Conservation (phyloP, 2,113 vertebrate genomes). For the Tapirus terrestris region DNA sequence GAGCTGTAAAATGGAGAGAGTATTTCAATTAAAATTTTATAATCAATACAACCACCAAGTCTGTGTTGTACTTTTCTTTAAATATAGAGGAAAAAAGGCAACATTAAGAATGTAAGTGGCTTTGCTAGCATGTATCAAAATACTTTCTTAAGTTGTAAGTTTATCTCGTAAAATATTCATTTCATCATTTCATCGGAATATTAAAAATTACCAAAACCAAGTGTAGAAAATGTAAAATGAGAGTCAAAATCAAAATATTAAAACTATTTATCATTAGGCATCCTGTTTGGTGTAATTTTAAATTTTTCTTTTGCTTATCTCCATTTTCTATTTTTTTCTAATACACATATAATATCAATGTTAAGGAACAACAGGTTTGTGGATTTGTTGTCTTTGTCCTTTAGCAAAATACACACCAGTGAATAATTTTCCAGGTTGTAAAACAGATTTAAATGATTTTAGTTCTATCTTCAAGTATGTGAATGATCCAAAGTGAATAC, state of each 20-base stretch:
- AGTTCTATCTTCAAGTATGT: not conserved
- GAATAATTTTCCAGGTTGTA: not conserved
- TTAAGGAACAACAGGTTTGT: not conserved
- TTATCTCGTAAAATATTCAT: not conserved
- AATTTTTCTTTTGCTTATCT: not conserved
- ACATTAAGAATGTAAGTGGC: not conserved
- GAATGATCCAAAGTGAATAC: not conserved
- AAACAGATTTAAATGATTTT: not conserved
- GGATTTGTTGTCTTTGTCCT: not conserved
- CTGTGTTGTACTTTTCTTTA: not conserved
- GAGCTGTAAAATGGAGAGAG: not conserved
- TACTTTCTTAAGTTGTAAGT: not conserved
- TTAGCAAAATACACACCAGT: not conserved
- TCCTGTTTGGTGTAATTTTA: not conserved
- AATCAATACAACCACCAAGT: not conserved
- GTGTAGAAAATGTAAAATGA: not conserved
- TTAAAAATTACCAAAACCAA: not conserved
- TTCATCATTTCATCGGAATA: not conserved
- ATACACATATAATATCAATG: not conserved
- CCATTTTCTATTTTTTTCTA: not conserved
- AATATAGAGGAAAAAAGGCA: not conserved
- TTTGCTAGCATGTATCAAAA: not conserved
- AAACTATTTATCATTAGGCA: not conserved
- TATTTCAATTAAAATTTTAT: not conserved
- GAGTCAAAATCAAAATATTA: not conserved